Evolutionary conservation across 2,888 invertebrate genomes (phyloP).

Genomic region (Ochropleura leucogaster): DNA sequence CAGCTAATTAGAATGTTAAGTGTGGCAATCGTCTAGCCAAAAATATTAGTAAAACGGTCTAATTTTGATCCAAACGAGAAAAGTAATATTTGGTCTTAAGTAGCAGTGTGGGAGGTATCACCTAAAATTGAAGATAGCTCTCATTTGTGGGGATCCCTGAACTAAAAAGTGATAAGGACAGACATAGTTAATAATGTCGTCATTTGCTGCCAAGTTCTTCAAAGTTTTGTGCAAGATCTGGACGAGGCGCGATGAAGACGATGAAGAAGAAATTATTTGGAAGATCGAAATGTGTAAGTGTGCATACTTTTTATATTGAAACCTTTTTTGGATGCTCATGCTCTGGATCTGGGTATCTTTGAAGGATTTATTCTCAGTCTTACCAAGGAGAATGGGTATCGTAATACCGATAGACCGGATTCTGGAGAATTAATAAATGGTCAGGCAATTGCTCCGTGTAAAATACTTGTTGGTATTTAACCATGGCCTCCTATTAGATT

Average conservation of each 20-base stretch:
- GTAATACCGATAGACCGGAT: background rate
- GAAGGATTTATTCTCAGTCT: background rate
- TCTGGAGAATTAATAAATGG: background rate
- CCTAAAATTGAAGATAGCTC: background rate
- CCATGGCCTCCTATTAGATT: background rate
- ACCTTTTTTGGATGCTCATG: background rate
- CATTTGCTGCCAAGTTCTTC: slow-evolving; percentile 49
- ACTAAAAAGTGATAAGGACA: slow-evolving; percentile 19
- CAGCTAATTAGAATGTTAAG: slow-evolving; percentile 23
- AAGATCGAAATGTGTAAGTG: slow-evolving; percentile 61
- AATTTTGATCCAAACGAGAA: background rate
- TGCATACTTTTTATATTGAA: background rate
- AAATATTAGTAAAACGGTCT: slow-evolving; percentile 1
- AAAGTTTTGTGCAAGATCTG: slow-evolving; percentile 56
- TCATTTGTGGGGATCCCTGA: background rate
- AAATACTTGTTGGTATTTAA: background rate
- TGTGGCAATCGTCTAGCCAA: background rate
- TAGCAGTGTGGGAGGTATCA: slow-evolving; percentile 9
- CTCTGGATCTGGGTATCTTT: background rate
- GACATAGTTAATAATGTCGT: slow-evolving; percentile 39
- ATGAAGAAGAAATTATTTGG: slow-evolving; percentile 65
- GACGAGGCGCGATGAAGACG: slow-evolving; percentile 56
- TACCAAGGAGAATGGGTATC: background rate
- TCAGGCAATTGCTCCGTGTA: background rate
- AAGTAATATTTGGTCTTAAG: background rate